Evolutionary conservation across 2,113 vertebrate genomes (phyloP).

Genomic region (Oenanthe oenanthe): DNA sequence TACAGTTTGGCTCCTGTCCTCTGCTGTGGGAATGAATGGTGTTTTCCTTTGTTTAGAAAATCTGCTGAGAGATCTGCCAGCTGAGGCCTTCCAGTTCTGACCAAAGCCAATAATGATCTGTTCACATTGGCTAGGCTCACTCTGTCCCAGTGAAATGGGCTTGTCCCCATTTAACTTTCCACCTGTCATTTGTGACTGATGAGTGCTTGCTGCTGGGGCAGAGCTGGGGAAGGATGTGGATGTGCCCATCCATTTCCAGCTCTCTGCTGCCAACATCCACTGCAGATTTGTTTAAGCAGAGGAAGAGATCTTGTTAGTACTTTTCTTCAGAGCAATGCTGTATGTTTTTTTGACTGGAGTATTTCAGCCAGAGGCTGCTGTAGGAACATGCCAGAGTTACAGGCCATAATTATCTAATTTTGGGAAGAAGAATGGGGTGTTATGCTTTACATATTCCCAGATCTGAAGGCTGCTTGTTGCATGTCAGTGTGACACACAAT

Average conservation of each 20-base stretch:
- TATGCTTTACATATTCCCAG: not conserved
- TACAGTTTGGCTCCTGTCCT: not conserved
- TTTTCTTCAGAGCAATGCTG: not conserved
- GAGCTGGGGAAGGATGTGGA: not conserved
- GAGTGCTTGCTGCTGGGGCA: rapidly evolving
- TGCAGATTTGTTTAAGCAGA: not conserved
- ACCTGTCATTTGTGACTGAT: not conserved
- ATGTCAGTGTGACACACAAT: not conserved
- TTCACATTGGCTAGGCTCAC: not conserved
- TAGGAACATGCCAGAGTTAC: not conserved
- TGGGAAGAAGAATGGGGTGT: not conserved
- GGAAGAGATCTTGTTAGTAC: not conserved
- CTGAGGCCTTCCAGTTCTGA: not conserved
- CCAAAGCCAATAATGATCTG: not conserved
- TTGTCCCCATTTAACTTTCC: not conserved
- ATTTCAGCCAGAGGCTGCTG: not conserved
- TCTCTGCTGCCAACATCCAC: not conserved
- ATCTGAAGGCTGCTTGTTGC: not conserved
- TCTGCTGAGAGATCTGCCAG: not conserved
- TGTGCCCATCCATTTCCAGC: not conserved
- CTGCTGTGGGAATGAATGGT: not conserved
- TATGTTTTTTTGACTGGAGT: not conserved
- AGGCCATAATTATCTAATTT: not conserved
- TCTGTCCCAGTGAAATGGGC: not conserved
- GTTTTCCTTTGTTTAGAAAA: not conserved